Percentiles rank a stretch among this genome's conserved stretches.
Conservation (phyloP, 2,113 vertebrate genomes). For the Dromaius novaehollandiae region DNA sequence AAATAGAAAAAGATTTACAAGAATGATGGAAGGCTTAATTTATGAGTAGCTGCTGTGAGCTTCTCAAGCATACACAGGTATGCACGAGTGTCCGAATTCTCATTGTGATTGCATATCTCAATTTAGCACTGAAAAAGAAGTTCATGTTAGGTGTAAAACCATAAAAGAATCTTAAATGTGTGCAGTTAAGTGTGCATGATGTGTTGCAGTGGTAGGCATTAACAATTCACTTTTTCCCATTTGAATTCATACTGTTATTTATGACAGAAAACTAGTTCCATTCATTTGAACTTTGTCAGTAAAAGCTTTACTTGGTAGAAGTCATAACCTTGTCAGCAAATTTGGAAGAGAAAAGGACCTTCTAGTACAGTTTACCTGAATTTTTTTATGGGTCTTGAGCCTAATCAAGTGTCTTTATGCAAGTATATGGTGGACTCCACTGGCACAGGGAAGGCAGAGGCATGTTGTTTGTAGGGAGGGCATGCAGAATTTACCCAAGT, state of each 20-base stretch:
- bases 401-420: background rate
- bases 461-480: background rate
- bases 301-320: background rate
- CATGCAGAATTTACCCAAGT: background rate
- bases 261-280: rapidly evolving
- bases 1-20: background rate
- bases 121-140: background rate
- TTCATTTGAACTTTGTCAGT: background rate
- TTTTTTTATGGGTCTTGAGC: background rate
- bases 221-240: background rate
- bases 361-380: background rate
- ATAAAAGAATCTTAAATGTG: background rate
- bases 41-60: background rate
- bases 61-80: background rate
- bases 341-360: background rate
- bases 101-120: background rate
- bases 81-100: background rate
- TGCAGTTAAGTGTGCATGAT: background rate
- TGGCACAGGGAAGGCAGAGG: background rate
- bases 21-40: background rate
- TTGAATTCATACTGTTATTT: background rate
- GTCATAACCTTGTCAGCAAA: background rate
- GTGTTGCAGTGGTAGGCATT: background rate
- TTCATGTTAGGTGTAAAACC: background rate
- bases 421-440: no score